Percentiles rank a stretch among this genome's conserved stretches.
These are phyloP conservation scores for Drosophila repletoides DNA, from an alignment of 1,140 invertebrate species.

Conservation along the genomic window DNA sequence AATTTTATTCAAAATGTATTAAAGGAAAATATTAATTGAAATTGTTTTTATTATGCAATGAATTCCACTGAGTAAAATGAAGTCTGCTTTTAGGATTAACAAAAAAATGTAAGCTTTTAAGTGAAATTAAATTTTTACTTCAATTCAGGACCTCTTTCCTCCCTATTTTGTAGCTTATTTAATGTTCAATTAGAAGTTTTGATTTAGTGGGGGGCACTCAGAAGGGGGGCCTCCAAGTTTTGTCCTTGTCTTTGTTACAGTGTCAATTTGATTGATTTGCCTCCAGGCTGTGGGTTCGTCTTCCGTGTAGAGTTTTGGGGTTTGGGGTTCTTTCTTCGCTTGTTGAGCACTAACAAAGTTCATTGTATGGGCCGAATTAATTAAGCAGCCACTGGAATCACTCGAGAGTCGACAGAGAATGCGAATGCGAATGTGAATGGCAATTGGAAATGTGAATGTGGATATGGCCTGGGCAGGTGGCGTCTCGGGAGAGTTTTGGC, in stretches of 20 bases:
- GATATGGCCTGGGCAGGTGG: conserved; percentile 21
- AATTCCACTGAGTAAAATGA: too few relatives aligned
- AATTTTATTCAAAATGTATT: too few relatives aligned
- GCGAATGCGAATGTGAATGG: conserved; percentile 7
- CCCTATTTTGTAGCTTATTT: conserved; percentile 57
- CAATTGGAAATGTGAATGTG: conserved; percentile 31
- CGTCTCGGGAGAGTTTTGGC: background rate
- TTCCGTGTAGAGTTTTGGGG: background rate
- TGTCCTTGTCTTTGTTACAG: conserved; percentile 5
- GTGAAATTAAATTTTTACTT: too few relatives aligned
- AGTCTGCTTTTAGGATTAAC: too few relatives aligned
- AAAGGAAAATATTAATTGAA: too few relatives aligned
- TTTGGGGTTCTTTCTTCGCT: conserved; percentile 11
- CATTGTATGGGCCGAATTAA: conserved; percentile 57
- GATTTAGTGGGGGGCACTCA: conserved; percentile 22
- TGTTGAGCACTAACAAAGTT: conserved; percentile 46
- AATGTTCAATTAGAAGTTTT: conserved; percentile 61
- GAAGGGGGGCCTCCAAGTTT: background rate
- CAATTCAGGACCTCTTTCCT: background rate
- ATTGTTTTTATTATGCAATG: background rate
- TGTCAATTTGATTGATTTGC: conserved; percentile 61
- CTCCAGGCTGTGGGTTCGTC: background rate
- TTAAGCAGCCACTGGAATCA: conserved; percentile 50
- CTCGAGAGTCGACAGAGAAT: conserved; percentile 14
- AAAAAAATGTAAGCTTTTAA: too few relatives aligned